Base-by-base conservation (phyloP, 2,113 vertebrate genomes). In the Lanius collurio region DNA sequence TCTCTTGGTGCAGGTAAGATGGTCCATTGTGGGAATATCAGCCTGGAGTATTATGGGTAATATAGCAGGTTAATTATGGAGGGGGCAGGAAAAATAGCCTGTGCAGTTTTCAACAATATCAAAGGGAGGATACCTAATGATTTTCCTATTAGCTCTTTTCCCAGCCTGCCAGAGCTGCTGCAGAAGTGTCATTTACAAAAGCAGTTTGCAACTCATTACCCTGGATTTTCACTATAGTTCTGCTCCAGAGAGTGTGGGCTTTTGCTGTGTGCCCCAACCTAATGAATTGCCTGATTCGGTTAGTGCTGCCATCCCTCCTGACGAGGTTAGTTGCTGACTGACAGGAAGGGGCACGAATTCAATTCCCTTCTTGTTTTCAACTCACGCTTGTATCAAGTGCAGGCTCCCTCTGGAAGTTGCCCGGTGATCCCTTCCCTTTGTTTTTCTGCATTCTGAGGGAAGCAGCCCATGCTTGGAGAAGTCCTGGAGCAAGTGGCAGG, bases 121-220 rank as follows among this genome's bases (percentile, higher is more conserved):
- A 96, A 94, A 96, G 92, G 76, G 88, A 95, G 87, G 76, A 86
- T 94, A 93, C 74, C 80, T 97, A 92, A 95, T 96, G 95, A 96
- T 96, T 96, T 96, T 95, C 73, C 83, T 95, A 84, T 96, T 94
- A 96, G 92, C 70, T 96, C 88, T 93, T 95, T 93, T 81, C 90
- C 83, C 88, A 92, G 91, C 90, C 69, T 93, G 85, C 82, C 88
- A 68, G 90, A 92, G 90, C 85, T 16, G 2, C 68, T 90, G 95
- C 92, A 96, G 88, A 95, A 90, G 62, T 93, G 90, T 93, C 94
- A 94, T 94, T 97, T 93, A 93, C 95, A 93, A 95, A 96, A 80
- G 83, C 93, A 79, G 93, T 93, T 96, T 96, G 95, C 94, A 97
- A 93, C 86, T 96, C 90, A 97, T 97, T 97, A 96, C 90, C 83